A percentile compares a stretch with the other conserved stretches of the same genome.
Evolutionary conservation across 2,113 vertebrate genomes (phyloP).

Genomic region (Pandion haliaetus): DNA sequence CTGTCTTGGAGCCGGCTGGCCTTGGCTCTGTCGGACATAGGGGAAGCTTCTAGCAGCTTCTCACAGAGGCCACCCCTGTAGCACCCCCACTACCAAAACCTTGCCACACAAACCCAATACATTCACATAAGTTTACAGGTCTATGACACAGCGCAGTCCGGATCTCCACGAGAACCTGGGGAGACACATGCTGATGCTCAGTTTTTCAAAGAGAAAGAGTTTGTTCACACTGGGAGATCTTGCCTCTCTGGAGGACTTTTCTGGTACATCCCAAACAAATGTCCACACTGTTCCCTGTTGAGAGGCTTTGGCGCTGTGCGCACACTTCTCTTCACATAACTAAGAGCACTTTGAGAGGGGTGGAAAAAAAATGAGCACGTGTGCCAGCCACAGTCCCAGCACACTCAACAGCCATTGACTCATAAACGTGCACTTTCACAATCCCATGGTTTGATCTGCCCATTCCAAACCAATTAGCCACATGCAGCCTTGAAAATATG

Average conservation of each 20-base stretch:
- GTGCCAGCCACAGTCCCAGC: background rate
- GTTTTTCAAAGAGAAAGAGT: background rate
- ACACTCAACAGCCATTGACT: background rate
- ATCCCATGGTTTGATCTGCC: background rate
- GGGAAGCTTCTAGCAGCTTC: too few relatives aligned
- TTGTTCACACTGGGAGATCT: background rate
- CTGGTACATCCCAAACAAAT: background rate
- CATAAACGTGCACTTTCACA: background rate
- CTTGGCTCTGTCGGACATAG: too few relatives aligned
- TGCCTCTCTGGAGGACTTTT: background rate
- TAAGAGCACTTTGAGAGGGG: background rate
- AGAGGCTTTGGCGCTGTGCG: background rate
- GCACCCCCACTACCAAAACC: too few relatives aligned
- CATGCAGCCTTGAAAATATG: background rate
- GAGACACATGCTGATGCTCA: accelerated
- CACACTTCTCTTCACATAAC: background rate
- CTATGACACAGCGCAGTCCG: background rate
- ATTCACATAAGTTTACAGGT: accelerated
- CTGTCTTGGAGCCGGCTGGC: too few relatives aligned
- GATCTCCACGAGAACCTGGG: background rate
- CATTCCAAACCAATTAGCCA: background rate
- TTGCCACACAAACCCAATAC: too few relatives aligned
- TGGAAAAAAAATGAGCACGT: accelerated
- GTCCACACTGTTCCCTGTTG: accelerated
- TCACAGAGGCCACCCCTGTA: too few relatives aligned